Percentiles rank a stretch among this genome's conserved stretches.
Evolutionary conservation across 2,888 invertebrate genomes (phyloP).

Genomic region (Melieria omissa): DNA sequence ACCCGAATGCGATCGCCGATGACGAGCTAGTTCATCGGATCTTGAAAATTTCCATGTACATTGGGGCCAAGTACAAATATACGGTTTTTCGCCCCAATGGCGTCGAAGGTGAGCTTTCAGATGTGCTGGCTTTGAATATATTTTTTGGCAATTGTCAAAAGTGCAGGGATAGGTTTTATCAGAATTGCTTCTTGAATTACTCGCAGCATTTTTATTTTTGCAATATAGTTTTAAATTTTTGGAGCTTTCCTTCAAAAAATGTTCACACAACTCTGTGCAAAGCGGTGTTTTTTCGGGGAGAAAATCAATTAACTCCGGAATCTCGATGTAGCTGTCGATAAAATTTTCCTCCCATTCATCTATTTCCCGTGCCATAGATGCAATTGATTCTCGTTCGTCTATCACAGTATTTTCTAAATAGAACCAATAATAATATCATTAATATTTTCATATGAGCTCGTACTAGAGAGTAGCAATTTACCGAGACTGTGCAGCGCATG

Average conservation of each 20-base stretch:
- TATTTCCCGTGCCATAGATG: conserved; percentile 46
- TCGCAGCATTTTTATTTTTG: not conserved
- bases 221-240: conserved; percentile 58
- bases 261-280: conserved; percentile 70
- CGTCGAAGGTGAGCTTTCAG: conserved; percentile 88
- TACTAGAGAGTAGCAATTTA: conserved; percentile 39
- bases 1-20: conserved; percentile 94
- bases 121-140: conserved; percentile 91
- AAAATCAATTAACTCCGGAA: conserved; percentile 61
- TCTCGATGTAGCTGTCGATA: conserved; percentile 62
- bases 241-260: conserved; percentile 68
- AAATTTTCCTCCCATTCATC: conserved; percentile 64
- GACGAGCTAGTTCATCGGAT: conserved; percentile 92
- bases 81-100: conserved; percentile 83
- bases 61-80: conserved; percentile 79
- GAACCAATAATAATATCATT: too few relatives aligned
- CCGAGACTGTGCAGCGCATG: conserved; percentile 46
- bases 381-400: conserved; percentile 27
- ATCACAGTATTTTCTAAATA: not conserved
- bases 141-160: conserved; percentile 78
- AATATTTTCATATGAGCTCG: not conserved
- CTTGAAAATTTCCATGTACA: conserved; percentile 94
- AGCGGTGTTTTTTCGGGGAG: conserved; percentile 70
- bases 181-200: conserved; percentile 34
- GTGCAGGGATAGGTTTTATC: conserved; percentile 75